Evolutionary conservation across 2,797 vertebrate genomes (phyloP).

Genomic region (Aphelocoma californica): DNA sequence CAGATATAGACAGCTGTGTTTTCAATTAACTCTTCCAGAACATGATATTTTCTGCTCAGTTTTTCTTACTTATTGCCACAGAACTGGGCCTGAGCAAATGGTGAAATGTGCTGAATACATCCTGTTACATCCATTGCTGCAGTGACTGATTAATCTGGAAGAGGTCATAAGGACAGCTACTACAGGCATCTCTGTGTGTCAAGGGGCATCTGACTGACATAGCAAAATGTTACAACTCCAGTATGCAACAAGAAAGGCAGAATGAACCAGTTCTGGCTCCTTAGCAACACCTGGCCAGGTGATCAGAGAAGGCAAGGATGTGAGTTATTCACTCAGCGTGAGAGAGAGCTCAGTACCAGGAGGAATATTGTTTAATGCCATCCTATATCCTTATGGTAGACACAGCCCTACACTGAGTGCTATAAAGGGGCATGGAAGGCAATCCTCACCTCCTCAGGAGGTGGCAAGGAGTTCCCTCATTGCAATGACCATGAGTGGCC

Average conservation of each 20-base stretch:
- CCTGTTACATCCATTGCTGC: not conserved
- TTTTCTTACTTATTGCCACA: not conserved
- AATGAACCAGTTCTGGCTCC: not conserved
- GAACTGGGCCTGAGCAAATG: not conserved
- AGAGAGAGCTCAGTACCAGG: not conserved
- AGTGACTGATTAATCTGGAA: not conserved
- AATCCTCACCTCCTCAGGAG: accelerated
- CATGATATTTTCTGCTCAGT: not conserved
- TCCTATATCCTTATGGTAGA: not conserved
- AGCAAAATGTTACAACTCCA: not conserved
- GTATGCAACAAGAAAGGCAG: not conserved
- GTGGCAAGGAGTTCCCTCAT: not conserved
- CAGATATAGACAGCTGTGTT: not conserved
- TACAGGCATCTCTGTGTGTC: not conserved
- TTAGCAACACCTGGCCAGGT: not conserved
- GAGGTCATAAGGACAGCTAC: not conserved
- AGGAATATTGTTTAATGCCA: not conserved
- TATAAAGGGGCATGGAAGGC: not conserved
- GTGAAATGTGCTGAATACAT: not conserved
- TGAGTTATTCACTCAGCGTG: not conserved
- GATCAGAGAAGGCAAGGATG: not conserved
- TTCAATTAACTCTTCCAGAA: not conserved
- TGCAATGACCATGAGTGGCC: not conserved
- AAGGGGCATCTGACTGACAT: not conserved
- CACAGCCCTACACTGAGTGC: not conserved